These are phyloP conservation scores for Drosophila ananassae DNA, from an alignment of 1,140 invertebrate species.

Conservation along the genomic window DNA sequence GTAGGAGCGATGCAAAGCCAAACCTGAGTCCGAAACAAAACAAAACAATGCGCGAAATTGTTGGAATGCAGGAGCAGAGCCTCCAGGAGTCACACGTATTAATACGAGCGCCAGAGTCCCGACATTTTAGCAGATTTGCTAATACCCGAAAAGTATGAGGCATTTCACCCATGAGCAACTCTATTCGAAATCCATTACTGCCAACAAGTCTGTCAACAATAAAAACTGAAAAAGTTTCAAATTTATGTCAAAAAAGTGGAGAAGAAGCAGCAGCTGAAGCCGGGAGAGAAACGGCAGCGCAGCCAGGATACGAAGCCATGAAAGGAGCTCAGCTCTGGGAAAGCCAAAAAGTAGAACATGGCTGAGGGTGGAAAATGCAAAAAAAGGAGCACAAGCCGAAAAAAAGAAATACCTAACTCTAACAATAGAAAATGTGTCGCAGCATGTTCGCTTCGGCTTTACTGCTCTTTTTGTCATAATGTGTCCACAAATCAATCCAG, in stretches of 20 bases:
- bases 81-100: slow-evolving; percentile 49
- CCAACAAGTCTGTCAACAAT: slow-evolving; percentile 79
- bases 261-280: slow-evolving; percentile 16
- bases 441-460: slow-evolving; percentile 26
- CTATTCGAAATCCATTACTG: slow-evolving; percentile 82
- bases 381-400: not conserved
- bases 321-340: slow-evolving; percentile 68
- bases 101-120: slow-evolving; percentile 29
- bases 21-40: slow-evolving; percentile 54
- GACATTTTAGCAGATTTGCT: slow-evolving; percentile 70
- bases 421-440: slow-evolving; percentile 75
- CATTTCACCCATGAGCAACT: slow-evolving; percentile 82
- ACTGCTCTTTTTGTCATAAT: slow-evolving; percentile 27
- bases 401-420: slow-evolving; percentile 52
- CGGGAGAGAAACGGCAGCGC: too few relatives aligned
- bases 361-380: slow-evolving; percentile 12
- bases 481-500: slow-evolving; percentile 38
- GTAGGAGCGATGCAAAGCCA: slow-evolving; percentile 3
- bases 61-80: slow-evolving; percentile 2
- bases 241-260: slow-evolving; percentile 72
- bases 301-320: slow-evolving; percentile 55
- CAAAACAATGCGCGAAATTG: slow-evolving; percentile 25
- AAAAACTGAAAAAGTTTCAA: slow-evolving; percentile 80
- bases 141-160: slow-evolving; percentile 79
- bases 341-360: slow-evolving; percentile 70